Base-by-base conservation (phyloP, 2,797 vertebrate genomes). In the Hafferia zeledoni region DNA sequence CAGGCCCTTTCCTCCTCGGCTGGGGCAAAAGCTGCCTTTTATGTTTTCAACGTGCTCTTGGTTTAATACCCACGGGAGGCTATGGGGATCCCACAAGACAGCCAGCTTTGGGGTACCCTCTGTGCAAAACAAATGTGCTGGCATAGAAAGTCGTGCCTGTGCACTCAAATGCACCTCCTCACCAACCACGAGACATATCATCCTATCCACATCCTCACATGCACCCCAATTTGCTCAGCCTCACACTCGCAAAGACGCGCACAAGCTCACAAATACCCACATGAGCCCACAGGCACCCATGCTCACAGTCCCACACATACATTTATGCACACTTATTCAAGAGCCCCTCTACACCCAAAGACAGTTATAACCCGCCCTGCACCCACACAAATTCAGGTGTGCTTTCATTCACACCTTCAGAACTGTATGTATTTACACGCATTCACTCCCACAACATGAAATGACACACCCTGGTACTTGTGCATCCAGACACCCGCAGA, bases 181-280 rank as follows among this genome's bases (percentile, higher is more conserved):
- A 3, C 25, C 25, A 23, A 10, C 18, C 2, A 4, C 23, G 28
- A 27, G 2, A 5, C 5, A 0, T 5, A 25, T 9, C 37, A 39
- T 6, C n/a, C 31, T 14, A 13, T 25, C 28, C 17, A 3, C 50
- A 31, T 23, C n/a, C 53, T 33, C 27, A 24, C 17, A 10, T 17
- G 6, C 30, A 1, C 5, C 1, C 9, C 8, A 4, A 2, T 30
- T 31, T 18, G 2, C 30, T n/a, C 0, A 1, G 68, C 23, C 33
- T 78, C 75, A 47, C 4, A 9, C 14, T 69, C 3, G 0, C 25
- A 23, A n/a, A 24, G 30, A 13, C 6, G 43, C 13, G 5, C 56
- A 61, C 11, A 30, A 0, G 1, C 57, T 46, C 57, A 52, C 41
- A 9, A 22, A 33, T 25, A 87, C 15, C 4, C 28, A 15, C 19